These are phyloP conservation scores for Euphonia xanthogaster DNA, from an alignment of 2,797 vertebrate species.

Conservation along the genomic window DNA sequence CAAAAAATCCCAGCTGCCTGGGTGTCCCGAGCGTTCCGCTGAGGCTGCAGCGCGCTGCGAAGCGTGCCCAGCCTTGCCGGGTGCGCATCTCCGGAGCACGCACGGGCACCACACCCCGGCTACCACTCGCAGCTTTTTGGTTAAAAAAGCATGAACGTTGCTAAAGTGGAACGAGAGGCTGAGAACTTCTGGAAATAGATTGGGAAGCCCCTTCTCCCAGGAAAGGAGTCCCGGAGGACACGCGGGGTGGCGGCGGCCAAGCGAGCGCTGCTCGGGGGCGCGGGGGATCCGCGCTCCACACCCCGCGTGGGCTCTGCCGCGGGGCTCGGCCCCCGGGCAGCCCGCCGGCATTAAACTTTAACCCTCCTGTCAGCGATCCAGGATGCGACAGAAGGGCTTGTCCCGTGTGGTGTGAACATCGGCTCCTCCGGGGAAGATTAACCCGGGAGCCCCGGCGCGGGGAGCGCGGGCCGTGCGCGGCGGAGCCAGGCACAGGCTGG, in stretches of 20 bases:
- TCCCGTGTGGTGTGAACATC: not conserved
- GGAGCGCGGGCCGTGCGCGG: not conserved
- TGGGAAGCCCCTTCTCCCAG: not conserved
- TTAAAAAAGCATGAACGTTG: not conserved
- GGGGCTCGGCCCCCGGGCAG: not conserved
- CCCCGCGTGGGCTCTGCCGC: not conserved
- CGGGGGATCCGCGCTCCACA: not conserved
- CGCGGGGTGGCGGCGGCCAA: not conserved
- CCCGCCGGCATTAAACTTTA: not conserved
- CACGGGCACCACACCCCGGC: not conserved
- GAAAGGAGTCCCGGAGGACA: not conserved
- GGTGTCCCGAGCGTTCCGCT: not conserved
- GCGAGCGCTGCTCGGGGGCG: not conserved
- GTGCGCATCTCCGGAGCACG: rapidly evolving
- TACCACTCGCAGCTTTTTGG: not conserved
- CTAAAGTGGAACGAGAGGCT: not conserved
- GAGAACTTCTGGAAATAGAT: not conserved
- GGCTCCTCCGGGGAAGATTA: not conserved
- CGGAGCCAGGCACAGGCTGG: not conserved
- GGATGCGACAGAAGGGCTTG: not conserved
- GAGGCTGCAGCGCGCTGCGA: not conserved
- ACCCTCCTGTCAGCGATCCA: not conserved
- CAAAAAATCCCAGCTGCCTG: rapidly evolving
- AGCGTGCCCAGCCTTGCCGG: not conserved
- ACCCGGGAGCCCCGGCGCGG: not conserved